A percentile compares a stretch with the other conserved stretches of the same genome.
These are phyloP conservation scores for Probaryconus sp. DNA, from an alignment of 1,140 invertebrate genomes.

Conservation along the genomic window DNA sequence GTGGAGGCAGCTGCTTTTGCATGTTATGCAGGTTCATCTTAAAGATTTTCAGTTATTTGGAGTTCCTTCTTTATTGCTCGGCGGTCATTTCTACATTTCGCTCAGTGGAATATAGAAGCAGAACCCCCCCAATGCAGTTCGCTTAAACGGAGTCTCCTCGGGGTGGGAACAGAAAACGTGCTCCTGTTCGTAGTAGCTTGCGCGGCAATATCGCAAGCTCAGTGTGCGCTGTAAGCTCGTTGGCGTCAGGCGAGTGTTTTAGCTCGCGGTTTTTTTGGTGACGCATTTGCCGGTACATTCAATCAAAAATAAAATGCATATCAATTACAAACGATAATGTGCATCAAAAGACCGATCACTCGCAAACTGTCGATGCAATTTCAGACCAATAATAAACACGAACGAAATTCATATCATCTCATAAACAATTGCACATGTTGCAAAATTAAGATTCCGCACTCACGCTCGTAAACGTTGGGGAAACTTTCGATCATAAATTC, in stretches of 20 bases:
- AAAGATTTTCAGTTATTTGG: constrained; percentile 38
- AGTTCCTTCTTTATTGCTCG: constrained; percentile 39
- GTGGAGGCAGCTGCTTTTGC: constrained; percentile 21
- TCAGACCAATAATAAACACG: too few species aligned
- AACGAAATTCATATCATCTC: too few species aligned
- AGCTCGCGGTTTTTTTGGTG: constrained; percentile 19
- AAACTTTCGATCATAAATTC: too few species aligned
- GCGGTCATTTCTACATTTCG: constrained; percentile 43
- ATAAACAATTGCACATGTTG: too few species aligned
- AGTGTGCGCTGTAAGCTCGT: constrained; percentile 73
- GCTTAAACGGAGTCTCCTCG: constrained; percentile 31
- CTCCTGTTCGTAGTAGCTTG: constrained; percentile 55
- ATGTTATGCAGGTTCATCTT: constrained; percentile 17
- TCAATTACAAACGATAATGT: background rate
- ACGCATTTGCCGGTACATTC: constrained; percentile 20
- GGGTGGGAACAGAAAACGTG: constrained; percentile 60
- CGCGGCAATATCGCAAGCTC: constrained; percentile 58
- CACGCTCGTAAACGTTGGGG: too few species aligned
- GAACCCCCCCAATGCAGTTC: constrained; percentile 24
- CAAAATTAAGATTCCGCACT: too few species aligned
- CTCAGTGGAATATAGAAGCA: constrained; percentile 41
- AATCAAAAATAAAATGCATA: background rate
- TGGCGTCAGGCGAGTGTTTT: constrained; percentile 56
- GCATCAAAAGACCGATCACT: too few species aligned
- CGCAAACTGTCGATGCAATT: too few species aligned